Evolutionary conservation across 2,113 vertebrate species (phyloP).

Genomic region (Brachyistius frenatus): DNA sequence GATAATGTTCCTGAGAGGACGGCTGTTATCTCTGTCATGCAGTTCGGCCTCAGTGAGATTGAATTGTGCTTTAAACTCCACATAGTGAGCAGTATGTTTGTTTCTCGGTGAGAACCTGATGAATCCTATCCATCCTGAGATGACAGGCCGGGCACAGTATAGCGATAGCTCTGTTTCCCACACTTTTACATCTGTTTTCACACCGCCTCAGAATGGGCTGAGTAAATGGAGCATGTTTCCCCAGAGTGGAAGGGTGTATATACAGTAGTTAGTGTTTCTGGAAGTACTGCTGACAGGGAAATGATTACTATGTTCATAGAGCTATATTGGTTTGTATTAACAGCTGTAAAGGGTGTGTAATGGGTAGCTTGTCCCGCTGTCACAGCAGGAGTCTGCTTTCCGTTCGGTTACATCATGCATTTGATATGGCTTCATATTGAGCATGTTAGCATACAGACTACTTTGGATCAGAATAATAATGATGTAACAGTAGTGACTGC

Average conservation of each 20-base stretch:
- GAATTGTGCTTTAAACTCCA: constrained; percentile 13
- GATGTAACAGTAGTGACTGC: too few relatives aligned
- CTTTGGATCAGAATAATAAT: too few relatives aligned
- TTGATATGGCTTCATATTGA: not conserved
- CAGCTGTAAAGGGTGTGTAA: constrained; percentile 16
- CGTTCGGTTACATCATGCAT: not conserved
- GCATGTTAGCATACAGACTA: too few relatives aligned
- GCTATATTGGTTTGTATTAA: constrained; percentile 25
- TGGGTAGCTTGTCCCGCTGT: not conserved
- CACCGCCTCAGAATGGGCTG: constrained; percentile 41
- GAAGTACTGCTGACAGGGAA: constrained; percentile 48
- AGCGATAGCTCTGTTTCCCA: constrained; percentile 31
- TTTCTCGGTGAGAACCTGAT: constrained; percentile 30
- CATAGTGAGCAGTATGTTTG: not conserved
- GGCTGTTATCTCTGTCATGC: not conserved
- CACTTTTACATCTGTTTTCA: constrained; percentile 59
- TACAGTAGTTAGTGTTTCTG: constrained; percentile 32
- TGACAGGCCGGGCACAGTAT: constrained; percentile 33
- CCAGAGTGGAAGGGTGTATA: constrained; percentile 38
- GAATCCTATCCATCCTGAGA: constrained; percentile 47
- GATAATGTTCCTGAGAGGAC: not conserved
- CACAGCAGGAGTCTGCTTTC: constrained; percentile 9
- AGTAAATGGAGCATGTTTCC: constrained; percentile 63
- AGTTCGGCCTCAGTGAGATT: not conserved
- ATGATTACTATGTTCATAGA: constrained; percentile 28